Conservation (phyloP, 2,888 invertebrate species). For the Tipula helvola region DNA sequence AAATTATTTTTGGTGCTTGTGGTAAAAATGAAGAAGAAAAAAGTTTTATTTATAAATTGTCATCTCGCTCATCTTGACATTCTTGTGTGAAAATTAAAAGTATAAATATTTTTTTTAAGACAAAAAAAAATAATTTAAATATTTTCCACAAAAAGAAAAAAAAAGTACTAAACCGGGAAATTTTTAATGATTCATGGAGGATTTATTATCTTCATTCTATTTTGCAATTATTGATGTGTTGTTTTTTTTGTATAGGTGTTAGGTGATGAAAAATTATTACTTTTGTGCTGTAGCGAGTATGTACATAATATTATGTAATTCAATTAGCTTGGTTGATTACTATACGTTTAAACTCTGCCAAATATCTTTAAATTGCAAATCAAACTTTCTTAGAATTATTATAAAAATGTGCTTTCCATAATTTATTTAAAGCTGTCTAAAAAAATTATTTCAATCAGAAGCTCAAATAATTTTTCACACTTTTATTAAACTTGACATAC, state of each 20-base stretch:
- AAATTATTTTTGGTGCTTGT: background rate
- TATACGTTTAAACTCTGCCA: background rate
- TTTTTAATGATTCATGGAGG: background rate
- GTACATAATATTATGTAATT: no score
- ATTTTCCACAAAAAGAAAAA: background rate
- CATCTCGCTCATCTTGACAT: background rate
- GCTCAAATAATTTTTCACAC: background rate
- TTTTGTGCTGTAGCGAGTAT: no score
- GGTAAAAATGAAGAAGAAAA: background rate
- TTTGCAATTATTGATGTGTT: background rate
- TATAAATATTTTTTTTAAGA: background rate
- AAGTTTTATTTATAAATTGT: background rate
- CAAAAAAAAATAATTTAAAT: background rate
- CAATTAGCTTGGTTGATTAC: background rate
- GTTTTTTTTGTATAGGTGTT: no score
- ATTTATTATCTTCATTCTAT: background rate
- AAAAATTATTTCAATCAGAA: background rate
- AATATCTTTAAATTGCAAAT: background rate
- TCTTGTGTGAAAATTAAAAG: background rate
- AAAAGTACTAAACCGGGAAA: background rate
- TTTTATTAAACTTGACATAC: background rate
- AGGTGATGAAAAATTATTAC: no score
- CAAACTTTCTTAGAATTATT: background rate
- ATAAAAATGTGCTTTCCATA: background rate
- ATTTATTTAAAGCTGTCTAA: background rate